Conservation (phyloP, 2,113 vertebrate species). For the Grus americana region DNA sequence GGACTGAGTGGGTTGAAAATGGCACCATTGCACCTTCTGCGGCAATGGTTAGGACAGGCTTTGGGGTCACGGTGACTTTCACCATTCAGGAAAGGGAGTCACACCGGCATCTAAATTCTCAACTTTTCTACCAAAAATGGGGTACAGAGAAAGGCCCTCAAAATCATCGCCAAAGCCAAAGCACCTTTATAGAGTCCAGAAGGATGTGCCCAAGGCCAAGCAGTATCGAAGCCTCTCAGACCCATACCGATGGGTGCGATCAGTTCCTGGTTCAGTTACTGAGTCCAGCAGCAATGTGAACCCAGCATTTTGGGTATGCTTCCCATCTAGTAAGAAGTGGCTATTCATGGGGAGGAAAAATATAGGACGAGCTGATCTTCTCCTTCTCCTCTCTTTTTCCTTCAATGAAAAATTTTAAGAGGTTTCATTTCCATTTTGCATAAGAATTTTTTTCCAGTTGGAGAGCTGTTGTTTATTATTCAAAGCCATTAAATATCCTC, state of each 20-base stretch:
- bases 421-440: background rate
- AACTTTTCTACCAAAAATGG: background rate
- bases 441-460: background rate
- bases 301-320: background rate
- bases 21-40: background rate
- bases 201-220: no score
- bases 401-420: background rate
- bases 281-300: background rate
- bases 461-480: background rate
- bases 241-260: fast-evolving
- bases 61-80: background rate
- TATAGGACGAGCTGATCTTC: fast-evolving
- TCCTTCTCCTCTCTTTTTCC: background rate
- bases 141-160: background rate
- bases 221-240: background rate
- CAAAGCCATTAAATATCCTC: background rate
- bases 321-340: background rate
- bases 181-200: background rate
- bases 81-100: background rate
- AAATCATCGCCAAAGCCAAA: background rate
- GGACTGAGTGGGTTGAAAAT: background rate
- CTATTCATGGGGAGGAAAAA: background rate
- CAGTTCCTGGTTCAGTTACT: background rate
- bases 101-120: background rate
- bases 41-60: background rate